Conservation (phyloP, 2,113 vertebrate species). For the Scortum barcoo region DNA sequence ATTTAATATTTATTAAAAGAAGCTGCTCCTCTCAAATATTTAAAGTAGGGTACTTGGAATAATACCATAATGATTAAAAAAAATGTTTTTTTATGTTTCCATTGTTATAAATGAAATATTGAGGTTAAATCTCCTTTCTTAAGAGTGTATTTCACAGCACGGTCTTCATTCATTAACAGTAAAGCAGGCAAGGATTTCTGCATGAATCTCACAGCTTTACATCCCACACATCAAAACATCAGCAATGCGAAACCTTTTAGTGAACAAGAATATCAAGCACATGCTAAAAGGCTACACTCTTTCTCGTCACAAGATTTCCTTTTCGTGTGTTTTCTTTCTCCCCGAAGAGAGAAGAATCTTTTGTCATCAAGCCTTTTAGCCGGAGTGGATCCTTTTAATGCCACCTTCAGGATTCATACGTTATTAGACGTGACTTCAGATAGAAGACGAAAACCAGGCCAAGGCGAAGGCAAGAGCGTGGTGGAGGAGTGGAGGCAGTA, state of each 20-base stretch:
- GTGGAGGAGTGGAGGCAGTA: constrained; percentile 16
- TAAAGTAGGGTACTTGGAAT: not conserved
- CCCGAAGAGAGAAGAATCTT: constrained; percentile 52
- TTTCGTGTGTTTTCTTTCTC: constrained; percentile 47
- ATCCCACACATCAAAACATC: constrained; percentile 5
- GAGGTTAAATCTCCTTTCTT: not conserved
- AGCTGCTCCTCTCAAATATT: not conserved
- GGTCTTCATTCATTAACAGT: not conserved
- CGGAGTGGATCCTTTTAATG: constrained; percentile 74
- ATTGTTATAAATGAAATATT: not conserved
- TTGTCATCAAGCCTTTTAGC: constrained; percentile 67
- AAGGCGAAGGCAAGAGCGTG: not conserved
- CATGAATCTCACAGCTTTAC: constrained; percentile 33
- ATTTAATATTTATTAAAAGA: not conserved
- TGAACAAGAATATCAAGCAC: constrained; percentile 31
- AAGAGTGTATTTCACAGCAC: not conserved
- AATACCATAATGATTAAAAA: no score
- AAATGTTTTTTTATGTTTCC: no score
- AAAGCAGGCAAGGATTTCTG: constrained; percentile 30
- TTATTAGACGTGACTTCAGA: constrained; percentile 63
- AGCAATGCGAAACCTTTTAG: constrained; percentile 38
- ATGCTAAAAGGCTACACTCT: constrained; percentile 58
- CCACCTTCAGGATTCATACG: constrained; percentile 71
- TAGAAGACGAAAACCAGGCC: constrained; percentile 63
- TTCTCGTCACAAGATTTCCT: constrained; percentile 46